These are phyloP conservation scores for Dissostichus mawsoni DNA, from an alignment of 2,113 vertebrate species.

Conservation along the genomic window DNA sequence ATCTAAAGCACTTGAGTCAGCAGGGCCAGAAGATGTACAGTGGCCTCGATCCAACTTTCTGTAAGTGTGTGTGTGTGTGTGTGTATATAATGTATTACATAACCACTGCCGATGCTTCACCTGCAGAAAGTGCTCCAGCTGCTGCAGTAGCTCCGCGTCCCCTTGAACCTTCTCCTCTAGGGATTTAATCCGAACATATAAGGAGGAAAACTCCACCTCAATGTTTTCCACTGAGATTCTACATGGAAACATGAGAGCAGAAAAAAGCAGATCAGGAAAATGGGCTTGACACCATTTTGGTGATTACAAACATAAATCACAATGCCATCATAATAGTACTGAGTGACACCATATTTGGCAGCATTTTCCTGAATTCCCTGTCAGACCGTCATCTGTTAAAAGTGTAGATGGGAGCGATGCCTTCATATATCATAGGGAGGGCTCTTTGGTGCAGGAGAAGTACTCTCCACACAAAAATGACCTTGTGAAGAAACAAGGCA, in stretches of 20 bases:
- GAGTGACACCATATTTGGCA: not conserved
- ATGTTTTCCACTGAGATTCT: constrained; percentile 94
- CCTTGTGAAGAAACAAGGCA: constrained; percentile 54
- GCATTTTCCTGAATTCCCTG: constrained; percentile 6
- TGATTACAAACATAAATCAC: not conserved
- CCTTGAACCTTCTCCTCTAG: constrained; percentile 90
- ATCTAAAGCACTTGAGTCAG: constrained; percentile 45
- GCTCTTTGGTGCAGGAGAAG: constrained; percentile 55
- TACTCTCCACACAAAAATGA: constrained; percentile 40
- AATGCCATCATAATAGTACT: not conserved
- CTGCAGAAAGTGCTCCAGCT: constrained; percentile 94
- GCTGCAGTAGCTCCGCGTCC: constrained; percentile 88
- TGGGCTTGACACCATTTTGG: not conserved
- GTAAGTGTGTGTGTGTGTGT: not conserved
- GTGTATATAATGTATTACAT: constrained; percentile 20
- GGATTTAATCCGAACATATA: constrained; percentile 87
- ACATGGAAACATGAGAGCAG: constrained; percentile 36
- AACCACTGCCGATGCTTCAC: constrained; percentile 73
- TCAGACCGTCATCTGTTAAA: constrained; percentile 4
- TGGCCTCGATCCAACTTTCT: constrained; percentile 40
- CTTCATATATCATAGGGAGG: constrained; percentile 9
- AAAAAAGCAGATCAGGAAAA: not conserved
- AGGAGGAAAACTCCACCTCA: constrained; percentile 89
- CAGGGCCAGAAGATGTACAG: constrained; percentile 13
- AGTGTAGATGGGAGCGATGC: constrained; percentile 12